These are phyloP conservation scores for Enteromius thamalakanensis DNA, from an alignment of 2,797 vertebrate genomes.

Conservation along the genomic window DNA sequence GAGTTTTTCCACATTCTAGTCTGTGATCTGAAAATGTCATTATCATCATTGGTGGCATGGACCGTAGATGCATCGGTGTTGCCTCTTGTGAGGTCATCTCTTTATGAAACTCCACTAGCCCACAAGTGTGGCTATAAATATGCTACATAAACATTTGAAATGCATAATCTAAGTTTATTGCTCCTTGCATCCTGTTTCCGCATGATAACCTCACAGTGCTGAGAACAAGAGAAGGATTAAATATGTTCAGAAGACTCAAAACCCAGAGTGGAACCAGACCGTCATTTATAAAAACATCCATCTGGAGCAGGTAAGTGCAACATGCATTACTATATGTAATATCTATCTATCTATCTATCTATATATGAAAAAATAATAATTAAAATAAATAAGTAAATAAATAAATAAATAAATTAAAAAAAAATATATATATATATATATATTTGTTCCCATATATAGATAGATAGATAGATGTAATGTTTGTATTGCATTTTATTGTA, in stretches of 20 bases:
- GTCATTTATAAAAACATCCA: slow-evolving; percentile 99
- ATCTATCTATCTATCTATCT: no score
- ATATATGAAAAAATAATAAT: no score
- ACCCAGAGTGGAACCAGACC: slow-evolving; percentile 99
- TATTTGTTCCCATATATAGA: no score
- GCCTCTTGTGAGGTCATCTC: slow-evolving; percentile 36
- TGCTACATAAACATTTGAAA: slow-evolving; percentile 1
- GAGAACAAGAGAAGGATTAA: slow-evolving; percentile 97
- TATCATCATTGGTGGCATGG: slow-evolving; percentile 50
- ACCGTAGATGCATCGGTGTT: slow-evolving; percentile 37
- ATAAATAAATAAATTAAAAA: no score
- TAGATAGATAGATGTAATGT: no score
- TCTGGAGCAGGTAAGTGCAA: slow-evolving; percentile 86
- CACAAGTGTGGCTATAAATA: slow-evolving; percentile 24
- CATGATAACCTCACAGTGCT: slow-evolving; percentile 79
- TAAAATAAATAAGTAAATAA: no score
- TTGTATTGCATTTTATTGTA: no score
- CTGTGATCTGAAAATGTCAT: slow-evolving; percentile 51
- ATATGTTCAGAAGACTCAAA: slow-evolving; percentile 93
- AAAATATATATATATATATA: no score
- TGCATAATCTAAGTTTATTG: background rate
- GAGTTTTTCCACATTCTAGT: slow-evolving; percentile 45
- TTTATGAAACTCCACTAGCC: slow-evolving; percentile 13
- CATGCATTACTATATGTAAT: background rate
- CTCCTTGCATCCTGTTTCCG: slow-evolving; percentile 54